A percentile compares a stretch with the other conserved stretches of the same genome.
phyloP scores from a whole-genome alignment of 2,797 vertebrate genomes.

The Sebastes alutus region DNA sequence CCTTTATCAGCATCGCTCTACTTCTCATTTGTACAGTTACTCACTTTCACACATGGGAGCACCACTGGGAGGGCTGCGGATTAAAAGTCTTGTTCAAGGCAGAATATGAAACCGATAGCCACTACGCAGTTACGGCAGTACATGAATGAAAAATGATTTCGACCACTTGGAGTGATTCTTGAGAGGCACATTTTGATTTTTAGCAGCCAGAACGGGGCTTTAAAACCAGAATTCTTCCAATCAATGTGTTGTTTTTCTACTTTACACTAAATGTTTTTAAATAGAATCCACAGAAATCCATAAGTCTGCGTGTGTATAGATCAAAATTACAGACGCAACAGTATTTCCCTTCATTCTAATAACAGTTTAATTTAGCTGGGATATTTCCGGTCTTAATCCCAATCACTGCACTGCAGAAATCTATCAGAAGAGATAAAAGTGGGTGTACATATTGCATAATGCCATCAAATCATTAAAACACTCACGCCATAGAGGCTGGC shows the following conservation, averaged over 20 bases:
- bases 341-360: not conserved
- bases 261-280: not conserved
- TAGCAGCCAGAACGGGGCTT: not conserved
- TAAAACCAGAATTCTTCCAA: not conserved
- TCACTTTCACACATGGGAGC: slow-evolving; percentile 7
- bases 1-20: not conserved
- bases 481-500: slow-evolving; percentile 92
- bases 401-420: not conserved
- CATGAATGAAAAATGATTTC: not conserved
- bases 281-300: not conserved
- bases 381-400: not conserved
- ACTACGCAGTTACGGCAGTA: not conserved
- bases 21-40: not conserved
- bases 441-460: not conserved
- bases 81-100: not conserved
- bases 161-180: not conserved
- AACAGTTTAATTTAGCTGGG: not conserved
- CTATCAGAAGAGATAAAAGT: not conserved
- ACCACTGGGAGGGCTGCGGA: not conserved
- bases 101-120: not conserved
- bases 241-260: not conserved
- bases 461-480: slow-evolving; percentile 44
- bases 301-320: not conserved
- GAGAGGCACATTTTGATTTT: not conserved
- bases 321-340: not conserved